Percentiles rank a stretch among this genome's conserved stretches.
These are phyloP conservation scores for Lateolabrax maculatus DNA, from an alignment of 2,797 vertebrate species.

Conservation along the genomic window DNA sequence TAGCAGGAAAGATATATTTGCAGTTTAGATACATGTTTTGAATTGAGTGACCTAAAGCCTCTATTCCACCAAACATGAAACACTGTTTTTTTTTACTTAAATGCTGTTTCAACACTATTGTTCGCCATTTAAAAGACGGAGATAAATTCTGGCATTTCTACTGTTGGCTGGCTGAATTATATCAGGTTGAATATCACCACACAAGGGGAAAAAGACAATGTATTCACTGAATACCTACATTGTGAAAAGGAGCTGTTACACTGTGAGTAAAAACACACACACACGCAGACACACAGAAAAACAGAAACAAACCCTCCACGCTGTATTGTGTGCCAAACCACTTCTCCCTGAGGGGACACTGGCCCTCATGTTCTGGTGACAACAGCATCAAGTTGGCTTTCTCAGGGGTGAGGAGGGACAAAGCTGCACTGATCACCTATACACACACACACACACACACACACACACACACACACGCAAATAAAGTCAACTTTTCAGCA, in stretches of 20 bases:
- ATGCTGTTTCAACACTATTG: conserved; percentile 27
- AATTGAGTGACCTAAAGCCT: conserved; percentile 1
- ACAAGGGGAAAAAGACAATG: conserved; percentile 60
- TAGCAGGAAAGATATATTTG: not conserved
- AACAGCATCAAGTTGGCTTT: conserved; percentile 94
- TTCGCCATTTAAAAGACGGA: conserved; percentile 47
- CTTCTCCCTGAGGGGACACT: conserved; percentile 92
- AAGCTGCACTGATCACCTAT: conserved; percentile 92
- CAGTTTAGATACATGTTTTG: not conserved
- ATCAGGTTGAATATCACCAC: conserved; percentile 54
- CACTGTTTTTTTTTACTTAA: no score
- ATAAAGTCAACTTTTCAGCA: conserved; percentile 70
- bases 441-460: conserved; percentile 67
- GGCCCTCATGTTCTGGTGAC: conserved; percentile 95
- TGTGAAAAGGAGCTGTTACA: conserved; percentile 36
- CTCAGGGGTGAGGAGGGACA: conserved; percentile 91
- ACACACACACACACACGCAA: not conserved
- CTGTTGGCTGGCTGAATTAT: conserved; percentile 48
- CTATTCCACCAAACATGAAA: not conserved
- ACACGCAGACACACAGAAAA: conserved; percentile 21
- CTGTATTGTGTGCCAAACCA: conserved; percentile 97
- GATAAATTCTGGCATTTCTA: conserved; percentile 63
- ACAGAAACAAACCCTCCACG: conserved; percentile 87
- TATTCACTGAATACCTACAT: conserved; percentile 50
- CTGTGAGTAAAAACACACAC: conserved; percentile 34